phyloP scores from a whole-genome alignment of 1,140 invertebrate species.

The Adelges cooleyi region DNA sequence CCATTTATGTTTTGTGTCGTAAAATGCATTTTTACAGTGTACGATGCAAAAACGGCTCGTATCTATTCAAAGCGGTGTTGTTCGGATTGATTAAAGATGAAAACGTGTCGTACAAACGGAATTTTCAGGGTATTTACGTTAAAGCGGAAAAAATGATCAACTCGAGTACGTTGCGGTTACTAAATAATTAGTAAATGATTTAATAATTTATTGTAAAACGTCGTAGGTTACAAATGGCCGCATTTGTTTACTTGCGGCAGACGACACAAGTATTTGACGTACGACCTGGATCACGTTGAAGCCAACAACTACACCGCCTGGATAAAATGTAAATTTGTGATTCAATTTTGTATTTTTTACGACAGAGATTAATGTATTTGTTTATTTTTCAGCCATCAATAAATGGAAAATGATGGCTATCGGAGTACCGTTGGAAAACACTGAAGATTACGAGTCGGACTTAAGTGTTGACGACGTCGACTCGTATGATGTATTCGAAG shows the following conservation, averaged over 20 bases:
- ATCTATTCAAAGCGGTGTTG: not conserved
- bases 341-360: not conserved
- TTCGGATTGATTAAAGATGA: not conserved
- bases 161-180: not conserved
- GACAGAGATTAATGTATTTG: not conserved
- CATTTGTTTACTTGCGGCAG: not conserved
- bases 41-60: not conserved
- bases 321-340: not conserved
- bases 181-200: not conserved
- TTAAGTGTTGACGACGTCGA: not conserved
- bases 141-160: constrained; percentile 8
- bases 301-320: not conserved
- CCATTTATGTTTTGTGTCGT: too few relatives aligned
- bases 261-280: not conserved
- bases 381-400: not conserved
- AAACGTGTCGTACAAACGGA: not conserved
- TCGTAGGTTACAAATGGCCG: constrained; percentile 13
- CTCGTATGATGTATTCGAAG: not conserved
- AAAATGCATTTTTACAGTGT: not conserved
- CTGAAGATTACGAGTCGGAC: not conserved
- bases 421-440: not conserved
- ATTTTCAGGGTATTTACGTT: constrained; percentile 8
- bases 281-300: not conserved
- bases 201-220: not conserved
- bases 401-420: not conserved